Base-by-base conservation (phyloP, 2,113 vertebrate species). In the Lanius collurio region DNA sequence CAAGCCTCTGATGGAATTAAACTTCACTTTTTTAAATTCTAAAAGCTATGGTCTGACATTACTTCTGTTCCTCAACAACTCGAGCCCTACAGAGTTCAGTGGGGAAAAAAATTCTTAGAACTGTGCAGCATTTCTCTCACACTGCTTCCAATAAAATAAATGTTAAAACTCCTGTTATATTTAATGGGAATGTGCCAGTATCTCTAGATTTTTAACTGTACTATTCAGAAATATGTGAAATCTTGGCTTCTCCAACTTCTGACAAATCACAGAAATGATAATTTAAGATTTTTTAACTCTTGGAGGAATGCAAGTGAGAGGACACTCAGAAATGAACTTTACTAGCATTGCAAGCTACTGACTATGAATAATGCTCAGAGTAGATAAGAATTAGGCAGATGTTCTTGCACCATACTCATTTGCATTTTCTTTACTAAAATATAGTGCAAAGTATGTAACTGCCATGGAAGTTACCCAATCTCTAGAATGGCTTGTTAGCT, bases 341-440 rank as follows among this genome's bases (percentile, higher is more conserved):
- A 71, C 26, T 13, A 69, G 23, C 23, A 63, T 83, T 74, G 88
- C 39, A 90, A 70, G 55, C 26, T 67, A 70, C 68, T 70, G n/a
- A 59, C 19, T 35, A 21, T 55, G 26, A 90, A 59, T 60, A 93
- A 81, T 13, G 30, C 68, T 56, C 59, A 77, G 42, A 86, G n/a
- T 4, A 70, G 33, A 41, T 30, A 88, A 53, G 10, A 93, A 73
- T 76, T 79, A 52, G 68, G 60, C 76, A 89, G n/a, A 77, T 50
- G 41, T 64, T 83, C 84, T 93, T 81, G 56, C 39, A 81, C 63
- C 53, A 68, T 20, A 55, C 15, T 86, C 0, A 80, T 78, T 57
- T 93, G 41, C 65, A 93, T 92, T 90, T 78, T 77, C 73, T 88
- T 92, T 86, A 89, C 49, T 56, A 86, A 90, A 91, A 91, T 84